Evolutionary conservation across 2,113 vertebrate species (phyloP), one percentile per base, ranked within the genome.

Genomic region (Tetraodon nigroviridis): DNA sequence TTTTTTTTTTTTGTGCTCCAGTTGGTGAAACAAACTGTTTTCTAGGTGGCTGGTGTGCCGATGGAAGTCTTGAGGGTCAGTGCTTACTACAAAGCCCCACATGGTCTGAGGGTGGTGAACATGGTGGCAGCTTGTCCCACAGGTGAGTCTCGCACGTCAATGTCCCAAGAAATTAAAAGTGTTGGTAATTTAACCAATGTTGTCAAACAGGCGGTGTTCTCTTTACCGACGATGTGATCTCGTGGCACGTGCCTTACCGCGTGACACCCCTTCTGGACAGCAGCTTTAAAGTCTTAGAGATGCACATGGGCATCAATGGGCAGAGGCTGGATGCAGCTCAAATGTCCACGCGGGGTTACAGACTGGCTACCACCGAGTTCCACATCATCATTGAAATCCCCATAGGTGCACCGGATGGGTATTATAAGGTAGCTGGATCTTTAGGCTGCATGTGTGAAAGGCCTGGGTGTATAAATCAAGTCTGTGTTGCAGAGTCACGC

Each of bases 391-490:
- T 91, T 15, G 90, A 85, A 73, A 79, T 95, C 64, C 92, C 92
- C 19, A 60, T 93, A 55, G 93, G 92, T 32, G 82, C 90, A n/a
- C 65, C 88, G 45, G 91, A 92, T 64, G 92, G 93, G 5, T 89
- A 86, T 74, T 94, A 88, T 60, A 95, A 94, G 92, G 92, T 93
- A 19, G 10, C 83, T 8, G 82, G 12, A 32, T 1, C 11, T 24
- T 7, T 19, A 14, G 12, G 27, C 58, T 13, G 10, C 11, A 19
- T 4, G 51, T 56, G 46, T 17, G 67, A 8, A 16, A 24, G 6
- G 21, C 50, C 41, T 19, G 48, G 57, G 51, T 67, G 14, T 48
- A 59, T 24, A n/a, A 65, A 51, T 77, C 66, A 41, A 79, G 15
- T 7, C 3, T 24, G 64, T 77, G 70, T 81, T 88, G 50, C 78